These are phyloP conservation scores for Pachymerium ferrugineum DNA, from an alignment of 2,888 invertebrate species.

Conservation along the genomic window DNA sequence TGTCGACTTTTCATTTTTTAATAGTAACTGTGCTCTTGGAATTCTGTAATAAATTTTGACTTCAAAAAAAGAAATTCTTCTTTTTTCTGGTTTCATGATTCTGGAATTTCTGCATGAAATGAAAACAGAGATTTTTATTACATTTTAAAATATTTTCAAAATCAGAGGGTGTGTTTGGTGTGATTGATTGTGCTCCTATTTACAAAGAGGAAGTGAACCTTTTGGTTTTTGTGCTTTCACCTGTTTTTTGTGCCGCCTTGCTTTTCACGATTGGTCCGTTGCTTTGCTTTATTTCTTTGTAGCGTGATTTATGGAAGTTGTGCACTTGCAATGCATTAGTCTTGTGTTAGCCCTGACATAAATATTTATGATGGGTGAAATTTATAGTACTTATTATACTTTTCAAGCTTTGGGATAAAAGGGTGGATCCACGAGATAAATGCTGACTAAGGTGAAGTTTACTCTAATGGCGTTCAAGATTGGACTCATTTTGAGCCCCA, in stretches of 20 bases:
- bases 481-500: slow-evolving; percentile 27
- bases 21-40: background rate
- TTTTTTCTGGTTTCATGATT: no score
- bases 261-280: background rate
- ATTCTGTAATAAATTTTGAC: background rate
- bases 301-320: slow-evolving; percentile 8
- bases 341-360: slow-evolving; percentile 4
- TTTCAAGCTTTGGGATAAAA: slow-evolving; percentile 19
- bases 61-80: background rate
- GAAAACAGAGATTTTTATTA: background rate
- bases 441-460: slow-evolving; percentile 27
- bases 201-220: background rate
- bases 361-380: slow-evolving; percentile 20
- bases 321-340: slow-evolving; percentile 24
- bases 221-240: background rate
- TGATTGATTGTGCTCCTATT: background rate
- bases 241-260: background rate
- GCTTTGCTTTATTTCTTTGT: background rate
- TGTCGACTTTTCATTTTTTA: no score
- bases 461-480: slow-evolving; percentile 19
- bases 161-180: no score
- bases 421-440: slow-evolving; percentile 12
- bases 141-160: background rate
- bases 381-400: slow-evolving; percentile 16
- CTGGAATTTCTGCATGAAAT: no score